Evolutionary conservation across 2,113 vertebrate species (phyloP).

Genomic region (Myotis brandtii): DNA sequence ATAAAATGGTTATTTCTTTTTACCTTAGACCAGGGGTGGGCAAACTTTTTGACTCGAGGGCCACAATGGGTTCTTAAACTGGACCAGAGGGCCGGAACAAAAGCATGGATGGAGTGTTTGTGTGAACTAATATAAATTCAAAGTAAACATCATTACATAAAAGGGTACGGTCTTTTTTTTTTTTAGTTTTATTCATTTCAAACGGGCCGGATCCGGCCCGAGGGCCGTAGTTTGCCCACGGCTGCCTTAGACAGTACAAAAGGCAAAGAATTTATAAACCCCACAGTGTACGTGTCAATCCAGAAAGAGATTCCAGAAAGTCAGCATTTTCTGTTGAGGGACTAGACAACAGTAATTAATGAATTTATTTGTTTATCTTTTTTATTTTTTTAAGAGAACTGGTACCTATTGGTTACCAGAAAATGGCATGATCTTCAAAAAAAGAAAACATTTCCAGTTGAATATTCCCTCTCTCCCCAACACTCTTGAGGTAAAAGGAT

Average conservation of each 20-base stretch:
- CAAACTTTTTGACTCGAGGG: too few relatives aligned
- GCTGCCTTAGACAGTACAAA: slow-evolving; percentile 32
- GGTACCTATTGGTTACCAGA: not conserved
- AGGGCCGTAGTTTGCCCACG: too few relatives aligned
- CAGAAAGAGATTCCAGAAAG: not conserved
- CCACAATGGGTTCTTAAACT: too few relatives aligned
- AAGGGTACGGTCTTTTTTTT: too few relatives aligned
- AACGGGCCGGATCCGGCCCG: too few relatives aligned
- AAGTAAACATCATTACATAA: too few relatives aligned
- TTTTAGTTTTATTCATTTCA: too few relatives aligned
- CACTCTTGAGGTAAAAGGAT: not conserved
- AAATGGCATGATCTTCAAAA: slow-evolving; percentile 40
- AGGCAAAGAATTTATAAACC: not conserved
- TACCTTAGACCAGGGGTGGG: slow-evolving; percentile 40
- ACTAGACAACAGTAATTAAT: not conserved
- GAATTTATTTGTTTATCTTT: not conserved
- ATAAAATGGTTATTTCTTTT: slow-evolving; percentile 27
- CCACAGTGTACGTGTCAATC: not conserved
- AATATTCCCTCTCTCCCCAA: slow-evolving; percentile 24
- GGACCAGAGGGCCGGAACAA: too few relatives aligned
- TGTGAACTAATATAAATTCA: too few relatives aligned
- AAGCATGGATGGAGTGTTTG: too few relatives aligned
- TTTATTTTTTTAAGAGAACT: slow-evolving; percentile 39
- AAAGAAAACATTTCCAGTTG: slow-evolving; percentile 8
- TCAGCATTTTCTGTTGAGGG: not conserved